Percentiles rank a stretch among this genome's conserved stretches.
Evolutionary conservation across 2,888 invertebrate genomes (phyloP).

Genomic region (Tetranychus truncatus): DNA sequence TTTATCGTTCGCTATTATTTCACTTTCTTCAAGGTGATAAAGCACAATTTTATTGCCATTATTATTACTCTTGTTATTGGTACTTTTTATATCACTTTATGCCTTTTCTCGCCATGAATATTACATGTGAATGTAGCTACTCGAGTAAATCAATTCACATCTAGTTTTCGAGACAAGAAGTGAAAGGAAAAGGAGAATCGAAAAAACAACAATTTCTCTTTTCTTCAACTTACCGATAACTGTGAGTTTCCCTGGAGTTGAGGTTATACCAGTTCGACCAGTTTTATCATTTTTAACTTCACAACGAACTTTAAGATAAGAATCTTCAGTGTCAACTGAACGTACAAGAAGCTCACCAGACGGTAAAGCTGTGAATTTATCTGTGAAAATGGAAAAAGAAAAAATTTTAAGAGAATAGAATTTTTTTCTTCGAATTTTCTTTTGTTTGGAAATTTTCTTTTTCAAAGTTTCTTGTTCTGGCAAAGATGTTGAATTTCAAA

Average conservation of each 20-base stretch:
- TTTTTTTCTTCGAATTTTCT: not conserved
- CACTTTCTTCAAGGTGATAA: no score
- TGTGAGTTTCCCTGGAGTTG: slow-evolving; percentile 8
- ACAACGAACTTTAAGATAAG: slow-evolving; percentile 15
- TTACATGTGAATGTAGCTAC: no score
- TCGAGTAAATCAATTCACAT: no score
- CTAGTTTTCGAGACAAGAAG: no score
- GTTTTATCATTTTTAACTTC: slow-evolving; percentile 5
- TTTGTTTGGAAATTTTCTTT: not conserved
- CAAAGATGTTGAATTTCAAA: no score
- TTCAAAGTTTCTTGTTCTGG: no score
- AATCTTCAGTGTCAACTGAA: slow-evolving; percentile 16
- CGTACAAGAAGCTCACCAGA: slow-evolving; percentile 15
- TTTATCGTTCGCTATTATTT: no score
- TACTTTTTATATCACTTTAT: no score
- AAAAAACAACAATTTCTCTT: not conserved
- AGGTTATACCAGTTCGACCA: not conserved
- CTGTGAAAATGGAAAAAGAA: not conserved
- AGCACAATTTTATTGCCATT: no score
- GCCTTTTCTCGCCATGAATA: no score
- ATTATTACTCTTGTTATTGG: no score
- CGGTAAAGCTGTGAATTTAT: slow-evolving; percentile 17
- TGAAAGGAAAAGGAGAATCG: no score
- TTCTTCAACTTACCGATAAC: not conserved
- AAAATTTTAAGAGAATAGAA: not conserved